A percentile compares a stretch with the other conserved stretches of the same genome.
phyloP scores from a whole-genome alignment of 2,113 vertebrate species.

The Ia io region DNA sequence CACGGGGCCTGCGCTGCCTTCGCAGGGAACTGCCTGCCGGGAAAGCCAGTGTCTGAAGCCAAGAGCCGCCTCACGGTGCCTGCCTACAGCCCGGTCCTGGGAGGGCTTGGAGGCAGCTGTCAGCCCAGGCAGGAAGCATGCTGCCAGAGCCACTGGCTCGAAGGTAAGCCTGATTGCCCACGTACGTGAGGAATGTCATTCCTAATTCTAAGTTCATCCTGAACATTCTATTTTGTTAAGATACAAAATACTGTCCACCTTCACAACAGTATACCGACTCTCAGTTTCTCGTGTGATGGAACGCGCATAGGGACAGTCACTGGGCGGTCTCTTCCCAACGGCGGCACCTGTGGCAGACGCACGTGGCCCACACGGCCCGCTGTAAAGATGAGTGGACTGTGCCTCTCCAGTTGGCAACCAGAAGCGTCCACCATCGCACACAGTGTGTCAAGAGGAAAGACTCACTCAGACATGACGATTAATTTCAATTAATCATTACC shows the following conservation, averaged over 20 bases:
- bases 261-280: neutral
- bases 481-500: neutral
- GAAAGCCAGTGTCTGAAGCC: conserved; percentile 50
- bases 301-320: neutral
- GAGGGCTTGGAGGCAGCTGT: neutral
- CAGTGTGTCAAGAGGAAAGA: neutral
- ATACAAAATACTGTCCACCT: neutral
- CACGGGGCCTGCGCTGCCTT: conserved; percentile 47
- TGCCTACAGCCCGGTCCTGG: neutral
- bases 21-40: conserved; percentile 18
- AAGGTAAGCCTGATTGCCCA: neutral
- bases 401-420: neutral
- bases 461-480: neutral
- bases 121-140: neutral
- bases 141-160: neutral
- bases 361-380: neutral
- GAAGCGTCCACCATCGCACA: neutral
- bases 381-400: neutral
- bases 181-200: neutral
- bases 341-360: neutral
- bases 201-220: neutral
- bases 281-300: neutral
- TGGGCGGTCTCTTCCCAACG: neutral
- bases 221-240: neutral
- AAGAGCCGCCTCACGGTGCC: neutral